Evolutionary conservation across 1,140 invertebrate genomes (phyloP).

Genomic region (Drosophila ercepeae): DNA sequence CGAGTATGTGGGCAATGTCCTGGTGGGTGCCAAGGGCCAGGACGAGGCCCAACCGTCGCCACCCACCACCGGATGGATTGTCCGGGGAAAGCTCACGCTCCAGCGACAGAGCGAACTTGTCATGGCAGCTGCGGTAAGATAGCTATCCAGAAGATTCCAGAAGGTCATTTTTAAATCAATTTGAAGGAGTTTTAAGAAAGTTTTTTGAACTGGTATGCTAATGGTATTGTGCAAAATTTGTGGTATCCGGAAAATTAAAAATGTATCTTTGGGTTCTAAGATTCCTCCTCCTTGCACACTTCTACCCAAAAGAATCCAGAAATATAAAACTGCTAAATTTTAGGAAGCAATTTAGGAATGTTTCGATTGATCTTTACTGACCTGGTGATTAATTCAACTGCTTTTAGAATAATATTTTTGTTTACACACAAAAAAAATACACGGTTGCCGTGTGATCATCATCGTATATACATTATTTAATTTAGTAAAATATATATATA

Average conservation of each 20-base stretch:
- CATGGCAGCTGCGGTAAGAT: slow-evolving; percentile 80
- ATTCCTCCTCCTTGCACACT: too few relatives aligned
- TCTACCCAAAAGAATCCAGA: too few relatives aligned
- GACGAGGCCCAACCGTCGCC: slow-evolving; percentile 70
- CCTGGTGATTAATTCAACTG: slow-evolving; percentile 13
- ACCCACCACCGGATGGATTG: slow-evolving; percentile 81
- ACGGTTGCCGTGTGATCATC: slow-evolving; percentile 12
- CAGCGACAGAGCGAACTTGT: slow-evolving; percentile 69
- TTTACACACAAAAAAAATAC: slow-evolving; percentile 24
- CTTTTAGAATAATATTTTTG: slow-evolving; percentile 33
- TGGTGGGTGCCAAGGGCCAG: slow-evolving; percentile 78
- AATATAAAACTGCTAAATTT: background rate
- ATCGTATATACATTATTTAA: background rate
- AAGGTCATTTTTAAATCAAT: background rate
- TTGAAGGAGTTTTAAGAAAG: background rate
- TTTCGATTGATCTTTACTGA: slow-evolving; percentile 24
- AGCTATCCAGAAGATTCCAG: background rate
- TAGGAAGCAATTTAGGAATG: slow-evolving; percentile 17
- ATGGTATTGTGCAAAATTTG: background rate
- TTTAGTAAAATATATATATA: slow-evolving; percentile 6
- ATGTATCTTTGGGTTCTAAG: too few relatives aligned
- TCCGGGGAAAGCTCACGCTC: slow-evolving; percentile 77
- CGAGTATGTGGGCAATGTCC: slow-evolving; percentile 80
- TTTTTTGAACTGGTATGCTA: too few relatives aligned
- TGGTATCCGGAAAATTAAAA: too few relatives aligned